phyloP scores from a whole-genome alignment of 2,888 invertebrate genomes.

The Lasioglossum lativentre region DNA sequence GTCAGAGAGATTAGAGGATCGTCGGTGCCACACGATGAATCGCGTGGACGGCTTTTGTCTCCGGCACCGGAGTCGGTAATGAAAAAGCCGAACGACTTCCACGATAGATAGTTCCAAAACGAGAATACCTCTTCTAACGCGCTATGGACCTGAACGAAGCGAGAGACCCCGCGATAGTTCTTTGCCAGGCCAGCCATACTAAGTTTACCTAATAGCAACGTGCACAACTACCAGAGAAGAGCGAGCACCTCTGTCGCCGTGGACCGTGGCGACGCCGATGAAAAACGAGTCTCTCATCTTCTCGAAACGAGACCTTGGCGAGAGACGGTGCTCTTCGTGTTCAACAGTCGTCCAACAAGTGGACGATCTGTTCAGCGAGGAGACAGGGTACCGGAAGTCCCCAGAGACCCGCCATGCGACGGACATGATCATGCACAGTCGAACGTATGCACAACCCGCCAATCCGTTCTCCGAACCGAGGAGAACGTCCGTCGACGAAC shows the following conservation, averaged over 20 bases:
- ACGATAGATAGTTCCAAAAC: constrained; percentile 65
- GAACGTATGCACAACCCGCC: not conserved
- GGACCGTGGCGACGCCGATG: constrained; percentile 3
- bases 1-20: constrained; percentile 34
- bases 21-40: constrained; percentile 17
- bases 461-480: not conserved
- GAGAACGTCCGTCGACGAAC: constrained; percentile 44
- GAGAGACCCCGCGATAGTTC: constrained; percentile 26
- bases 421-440: constrained; percentile 15
- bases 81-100: constrained; percentile 41
- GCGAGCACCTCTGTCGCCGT: constrained; percentile 15
- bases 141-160: constrained; percentile 43
- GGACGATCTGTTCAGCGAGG: constrained; percentile 66
- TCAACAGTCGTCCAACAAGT: constrained; percentile 6
- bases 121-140: constrained; percentile 59
- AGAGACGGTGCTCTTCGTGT: constrained; percentile 2
- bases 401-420: constrained; percentile 17
- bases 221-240: not conserved
- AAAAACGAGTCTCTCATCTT: not conserved
- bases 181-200: constrained; percentile 38
- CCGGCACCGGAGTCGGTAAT: constrained; percentile 6
- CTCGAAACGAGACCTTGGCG: not conserved
- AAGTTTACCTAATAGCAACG: constrained; percentile 29
- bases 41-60: constrained; percentile 16
- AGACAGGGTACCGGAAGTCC: constrained; percentile 68